Evolutionary conservation across 2,888 invertebrate species (phyloP).

Genomic region (Hypolimnas misippus): DNA sequence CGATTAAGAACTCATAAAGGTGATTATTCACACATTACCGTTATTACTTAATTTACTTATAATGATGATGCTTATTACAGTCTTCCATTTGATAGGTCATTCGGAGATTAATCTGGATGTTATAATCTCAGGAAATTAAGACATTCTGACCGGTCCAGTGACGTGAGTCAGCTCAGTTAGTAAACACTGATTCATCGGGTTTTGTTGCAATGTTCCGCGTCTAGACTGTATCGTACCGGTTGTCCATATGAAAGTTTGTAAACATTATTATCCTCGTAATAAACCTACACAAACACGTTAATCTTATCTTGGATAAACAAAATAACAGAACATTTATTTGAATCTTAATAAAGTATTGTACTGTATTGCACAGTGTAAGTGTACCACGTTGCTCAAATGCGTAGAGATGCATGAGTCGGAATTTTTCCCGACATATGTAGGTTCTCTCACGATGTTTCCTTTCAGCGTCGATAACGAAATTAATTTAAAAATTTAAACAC

Average conservation of each 20-base stretch:
- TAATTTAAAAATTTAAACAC: too few relatives aligned
- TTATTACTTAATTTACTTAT: background rate
- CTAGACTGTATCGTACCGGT: constrained; percentile 23
- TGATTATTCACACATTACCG: too few relatives aligned
- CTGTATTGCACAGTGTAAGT: too few relatives aligned
- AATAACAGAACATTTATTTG: background rate
- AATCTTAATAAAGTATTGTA: background rate
- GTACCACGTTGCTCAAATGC: too few relatives aligned
- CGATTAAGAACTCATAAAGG: too few relatives aligned
- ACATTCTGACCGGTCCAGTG: constrained; percentile 47
- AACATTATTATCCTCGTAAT: constrained; percentile 11
- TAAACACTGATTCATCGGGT: constrained; percentile 54
- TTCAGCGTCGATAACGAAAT: too few relatives aligned
- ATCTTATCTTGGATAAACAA: background rate
- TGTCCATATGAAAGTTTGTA: constrained; percentile 15
- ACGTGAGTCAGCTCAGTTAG: constrained; percentile 48
- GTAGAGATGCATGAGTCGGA: too few relatives aligned
- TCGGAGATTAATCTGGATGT: constrained; percentile 21
- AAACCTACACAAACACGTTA: too few relatives aligned
- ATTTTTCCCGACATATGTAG: too few relatives aligned
- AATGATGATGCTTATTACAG: background rate
- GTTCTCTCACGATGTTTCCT: too few relatives aligned
- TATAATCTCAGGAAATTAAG: constrained; percentile 46
- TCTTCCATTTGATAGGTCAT: constrained; percentile 15
- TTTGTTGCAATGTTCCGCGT: constrained; percentile 40